Base-by-base conservation (phyloP, 1,140 invertebrate genomes). In the Phymorhynchus buccinoides region DNA sequence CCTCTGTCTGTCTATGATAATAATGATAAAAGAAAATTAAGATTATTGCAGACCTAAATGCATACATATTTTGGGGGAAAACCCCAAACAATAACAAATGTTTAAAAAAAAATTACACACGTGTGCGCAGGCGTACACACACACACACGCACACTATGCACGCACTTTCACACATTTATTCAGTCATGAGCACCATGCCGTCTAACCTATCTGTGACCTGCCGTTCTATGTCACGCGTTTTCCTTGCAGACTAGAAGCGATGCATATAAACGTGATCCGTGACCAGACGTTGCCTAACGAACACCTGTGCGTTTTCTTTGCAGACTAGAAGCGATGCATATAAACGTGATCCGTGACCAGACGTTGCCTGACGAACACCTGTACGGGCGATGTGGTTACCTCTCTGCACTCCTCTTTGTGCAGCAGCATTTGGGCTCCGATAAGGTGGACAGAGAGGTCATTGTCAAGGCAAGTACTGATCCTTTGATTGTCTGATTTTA, bases 301-400 rank as follows among this genome's bases (percentile, higher is more conserved):
- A 94, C 90, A 97, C 44, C 93, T 98, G 12, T 97, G 7, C 56
- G 30, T 85, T 83, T 32, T 73, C 83, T 81, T 85, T 88, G 12
- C 62, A 93, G 93, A 73, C 82, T 93, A 37, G 86, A 86, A 37
- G 85, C 85, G 16, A 44, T 93, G 39, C 86, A 90, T 39, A 79
- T 84, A 22, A 84, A 84, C 78, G 89, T 92, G 3, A 89, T 85
- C 83, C 79, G 86, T 79, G 88, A 91, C 71, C 30, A 77, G 62
- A 93, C 94, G 83, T 90, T 96, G 48, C 95, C 96, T 1, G 96
- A 98, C 95, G 97, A 98, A 94, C 90, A 97, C 44, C 93, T 98
- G 12, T 97, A 97, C 95, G 97, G 97, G 32, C 94, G 96, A 91
- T 95, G 94, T 91, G 97, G 97, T 39, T 98, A 97, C 93, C 92